phyloP scores from a whole-genome alignment of 2,797 vertebrate species.

The Basileuterus tristriatus region DNA sequence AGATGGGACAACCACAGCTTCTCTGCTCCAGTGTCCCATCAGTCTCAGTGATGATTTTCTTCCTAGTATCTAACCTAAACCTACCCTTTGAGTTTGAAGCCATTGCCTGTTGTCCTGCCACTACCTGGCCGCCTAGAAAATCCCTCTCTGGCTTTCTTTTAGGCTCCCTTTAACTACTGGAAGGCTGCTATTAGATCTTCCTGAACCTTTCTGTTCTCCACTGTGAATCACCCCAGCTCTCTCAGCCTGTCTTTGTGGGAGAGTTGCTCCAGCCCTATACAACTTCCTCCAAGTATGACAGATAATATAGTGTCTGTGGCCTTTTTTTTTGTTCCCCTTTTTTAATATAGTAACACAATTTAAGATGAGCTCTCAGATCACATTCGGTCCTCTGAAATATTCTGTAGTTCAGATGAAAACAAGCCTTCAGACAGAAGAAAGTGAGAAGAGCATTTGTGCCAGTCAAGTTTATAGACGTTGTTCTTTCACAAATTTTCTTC shows the following conservation, averaged over 20 bases:
- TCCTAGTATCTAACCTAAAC: neutral
- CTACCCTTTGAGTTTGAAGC: neutral
- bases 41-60: neutral
- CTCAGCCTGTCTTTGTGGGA: neutral
- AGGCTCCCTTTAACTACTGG: neutral
- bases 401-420: constrained; percentile 48
- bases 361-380: constrained; percentile 60
- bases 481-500: neutral
- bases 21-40: neutral
- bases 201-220: neutral
- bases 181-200: neutral
- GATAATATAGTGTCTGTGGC: neutral
- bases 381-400: constrained; percentile 47
- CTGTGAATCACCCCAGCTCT: neutral
- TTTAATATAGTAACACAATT: constrained; percentile 49
- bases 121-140: neutral
- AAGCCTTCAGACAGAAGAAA: constrained; percentile 22
- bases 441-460: constrained; percentile 22
- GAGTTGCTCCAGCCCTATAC: neutral
- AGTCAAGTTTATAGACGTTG: constrained; percentile 3
- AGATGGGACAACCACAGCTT: neutral
- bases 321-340: neutral
- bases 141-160: neutral
- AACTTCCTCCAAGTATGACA: neutral
- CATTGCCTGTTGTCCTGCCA: neutral